Base-by-base conservation (phyloP, 2,113 vertebrate species). In the Ictalurus punctatus region DNA sequence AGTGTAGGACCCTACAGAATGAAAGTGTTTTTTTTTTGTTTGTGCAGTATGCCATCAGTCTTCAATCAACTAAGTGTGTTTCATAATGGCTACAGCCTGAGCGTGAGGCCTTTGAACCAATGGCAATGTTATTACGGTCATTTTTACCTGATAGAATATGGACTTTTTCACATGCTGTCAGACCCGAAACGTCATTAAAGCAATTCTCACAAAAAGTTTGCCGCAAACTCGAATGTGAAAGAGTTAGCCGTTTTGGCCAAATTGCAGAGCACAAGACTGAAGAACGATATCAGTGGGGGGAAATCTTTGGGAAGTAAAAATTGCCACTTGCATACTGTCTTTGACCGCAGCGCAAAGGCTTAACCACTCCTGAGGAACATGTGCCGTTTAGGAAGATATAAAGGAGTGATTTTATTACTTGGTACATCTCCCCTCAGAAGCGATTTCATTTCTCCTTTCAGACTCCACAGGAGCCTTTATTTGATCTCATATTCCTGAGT, bases 391-490 rank as follows among this genome's bases (percentile, higher is more conserved):
- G 95, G 94, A 94, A 94, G 94, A 95, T 95, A 95, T 96, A 95
- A 96, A 96, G 94, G 93, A 95, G 95, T 96, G 94, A 96, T 96
- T 96, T 95, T 96, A 96, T 96, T 96, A 96, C 94, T 94, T 92
- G 94, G 92, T 95, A 94, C 95, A 95, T 95, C 95, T 95, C 94
- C 91, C 91, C 92, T 95, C 94, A 93, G 93, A 95, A 95, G 93
- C 93, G 93, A 96, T 96, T 96, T 95, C 95, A 95, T 95, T 95
- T 94, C 94, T 95, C 93, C 91, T 94, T 95, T 96, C 94, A 95
- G 93, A 93, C 94, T 91, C 94, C 93, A 93, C 95, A 93, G 94
- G 94, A 94, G 94, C 93, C 93, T 96, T 96, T 96, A 96, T 96
- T 96, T 96, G 95, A 96, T 96, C 96, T 95, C 94, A 95, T 96